Percentiles rank a stretch among this genome's conserved stretches.
Conservation (phyloP, 2,888 invertebrate genomes). For the Caenorhabditis afra region DNA sequence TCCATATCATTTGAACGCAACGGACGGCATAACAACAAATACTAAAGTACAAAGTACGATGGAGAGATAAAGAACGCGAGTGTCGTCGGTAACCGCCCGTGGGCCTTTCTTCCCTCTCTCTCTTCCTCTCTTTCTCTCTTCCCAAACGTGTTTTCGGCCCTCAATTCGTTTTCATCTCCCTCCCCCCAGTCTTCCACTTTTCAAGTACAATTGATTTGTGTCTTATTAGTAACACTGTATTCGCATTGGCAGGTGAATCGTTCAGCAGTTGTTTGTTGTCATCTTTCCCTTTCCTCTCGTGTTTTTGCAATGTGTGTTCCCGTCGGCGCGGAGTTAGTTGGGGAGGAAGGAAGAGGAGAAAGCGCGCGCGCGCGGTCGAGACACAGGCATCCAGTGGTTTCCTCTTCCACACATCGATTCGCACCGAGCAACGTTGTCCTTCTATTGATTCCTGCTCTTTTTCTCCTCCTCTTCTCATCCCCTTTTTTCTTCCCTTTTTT, state of each 20-base stretch:
- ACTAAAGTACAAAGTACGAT: constrained; percentile 41
- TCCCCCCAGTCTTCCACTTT: constrained; percentile 24
- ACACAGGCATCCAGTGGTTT: constrained; percentile 25
- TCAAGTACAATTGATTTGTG: constrained; percentile 28
- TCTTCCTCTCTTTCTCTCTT: constrained; percentile 18
- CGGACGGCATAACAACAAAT: constrained; percentile 24
- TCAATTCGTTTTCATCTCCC: neutral
- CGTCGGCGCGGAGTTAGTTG: constrained; percentile 2
- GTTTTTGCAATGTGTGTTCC: constrained; percentile 27
- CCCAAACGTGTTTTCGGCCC: constrained; percentile 28
- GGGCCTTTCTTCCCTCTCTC: neutral
- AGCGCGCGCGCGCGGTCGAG: constrained; percentile 27
- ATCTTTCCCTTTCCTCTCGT: constrained; percentile 7
- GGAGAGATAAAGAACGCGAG: constrained; percentile 16
- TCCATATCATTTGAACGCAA: constrained; percentile 19
- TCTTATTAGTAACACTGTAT: neutral
- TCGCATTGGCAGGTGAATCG: neutral
- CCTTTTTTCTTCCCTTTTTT: constrained; percentile 2
- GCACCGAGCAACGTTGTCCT: constrained; percentile 10
- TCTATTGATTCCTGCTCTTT: constrained; percentile 2
- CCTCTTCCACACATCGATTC: constrained; percentile 41
- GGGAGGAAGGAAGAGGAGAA: constrained; percentile 22
- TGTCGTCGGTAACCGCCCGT: neutral
- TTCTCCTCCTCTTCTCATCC: neutral
- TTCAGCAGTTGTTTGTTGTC: constrained; percentile 15